A percentile compares a stretch with the other conserved stretches of the same genome.
phyloP scores from a whole-genome alignment of 2,888 invertebrate species.

The Diarsia rubi region DNA sequence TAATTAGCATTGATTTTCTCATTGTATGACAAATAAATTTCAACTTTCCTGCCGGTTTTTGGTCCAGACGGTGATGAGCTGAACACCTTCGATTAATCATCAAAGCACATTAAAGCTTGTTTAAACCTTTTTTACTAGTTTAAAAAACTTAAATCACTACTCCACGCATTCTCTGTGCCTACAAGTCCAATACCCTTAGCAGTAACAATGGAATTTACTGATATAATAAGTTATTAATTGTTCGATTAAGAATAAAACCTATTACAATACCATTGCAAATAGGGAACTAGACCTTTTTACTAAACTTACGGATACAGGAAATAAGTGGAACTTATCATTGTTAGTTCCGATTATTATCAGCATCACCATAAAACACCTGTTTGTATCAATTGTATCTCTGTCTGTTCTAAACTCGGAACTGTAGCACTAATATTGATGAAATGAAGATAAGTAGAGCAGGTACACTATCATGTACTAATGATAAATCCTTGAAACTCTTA shows the following conservation, averaged over 20 bases:
- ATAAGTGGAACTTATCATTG: constrained; percentile 22
- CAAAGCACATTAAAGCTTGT: no score
- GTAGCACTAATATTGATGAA: not conserved
- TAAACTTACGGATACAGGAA: constrained; percentile 36
- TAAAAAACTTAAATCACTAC: not conserved
- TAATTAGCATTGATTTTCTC: not conserved
- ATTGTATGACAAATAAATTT: not conserved
- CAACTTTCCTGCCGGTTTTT: not conserved
- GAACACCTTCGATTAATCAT: not conserved
- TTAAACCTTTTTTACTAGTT: no score
- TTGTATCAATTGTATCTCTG: not conserved
- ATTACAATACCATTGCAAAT: constrained; percentile 55
- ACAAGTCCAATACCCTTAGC: constrained; percentile 15
- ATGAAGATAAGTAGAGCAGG: not conserved
- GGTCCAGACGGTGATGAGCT: not conserved
- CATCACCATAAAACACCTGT: not conserved
- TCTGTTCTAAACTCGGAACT: not conserved
- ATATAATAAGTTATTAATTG: constrained; percentile 57
- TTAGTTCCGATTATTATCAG: constrained; percentile 52
- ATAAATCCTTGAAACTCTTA: no score
- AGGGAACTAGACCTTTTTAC: constrained; percentile 29
- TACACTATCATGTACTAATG: no score
- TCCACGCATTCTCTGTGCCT: constrained; percentile 15
- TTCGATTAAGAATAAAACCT: constrained; percentile 40
- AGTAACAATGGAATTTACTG: constrained; percentile 61